A percentile compares a stretch with the other conserved stretches of the same genome.
phyloP scores from a whole-genome alignment of 2,797 vertebrate genomes.

The Epinephelus coioides region DNA sequence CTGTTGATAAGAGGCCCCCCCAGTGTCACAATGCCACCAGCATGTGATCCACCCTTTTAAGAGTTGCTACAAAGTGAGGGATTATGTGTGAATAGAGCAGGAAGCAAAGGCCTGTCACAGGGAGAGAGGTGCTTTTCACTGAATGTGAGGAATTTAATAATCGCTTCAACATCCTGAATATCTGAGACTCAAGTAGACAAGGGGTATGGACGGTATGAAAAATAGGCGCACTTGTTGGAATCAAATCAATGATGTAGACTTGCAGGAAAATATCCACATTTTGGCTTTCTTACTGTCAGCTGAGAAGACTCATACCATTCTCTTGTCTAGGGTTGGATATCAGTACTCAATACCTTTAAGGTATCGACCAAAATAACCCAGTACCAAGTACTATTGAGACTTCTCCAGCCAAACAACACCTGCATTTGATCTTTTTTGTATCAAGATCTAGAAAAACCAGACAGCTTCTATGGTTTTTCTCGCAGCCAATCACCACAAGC shows the following conservation, averaged over 20 bases:
- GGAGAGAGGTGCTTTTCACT: constrained; percentile 59
- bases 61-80: constrained; percentile 59
- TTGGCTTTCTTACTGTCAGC: neutral
- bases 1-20: constrained; percentile 59
- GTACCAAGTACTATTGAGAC: no score
- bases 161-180: constrained; percentile 65
- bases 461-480: no score
- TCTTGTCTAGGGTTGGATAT: no score
- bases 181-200: constrained; percentile 32
- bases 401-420: no score
- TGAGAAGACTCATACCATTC: neutral
- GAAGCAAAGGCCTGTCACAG: constrained; percentile 62
- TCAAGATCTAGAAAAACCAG: no score
- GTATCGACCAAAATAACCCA: no score
- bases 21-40: constrained; percentile 59
- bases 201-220: neutral
- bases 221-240: neutral
- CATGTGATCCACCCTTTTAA: constrained; percentile 69
- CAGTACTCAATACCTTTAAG: no score
- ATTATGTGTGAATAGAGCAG: constrained; percentile 72
- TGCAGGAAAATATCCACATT: neutral
- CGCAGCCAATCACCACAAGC: no score
- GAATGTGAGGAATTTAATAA: constrained; percentile 74
- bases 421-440: no score
- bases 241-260: neutral